Percentiles rank a stretch among this genome's conserved stretches.
Evolutionary conservation across 2,888 invertebrate genomes (phyloP).

Genomic region (Lasius fuliginosus): DNA sequence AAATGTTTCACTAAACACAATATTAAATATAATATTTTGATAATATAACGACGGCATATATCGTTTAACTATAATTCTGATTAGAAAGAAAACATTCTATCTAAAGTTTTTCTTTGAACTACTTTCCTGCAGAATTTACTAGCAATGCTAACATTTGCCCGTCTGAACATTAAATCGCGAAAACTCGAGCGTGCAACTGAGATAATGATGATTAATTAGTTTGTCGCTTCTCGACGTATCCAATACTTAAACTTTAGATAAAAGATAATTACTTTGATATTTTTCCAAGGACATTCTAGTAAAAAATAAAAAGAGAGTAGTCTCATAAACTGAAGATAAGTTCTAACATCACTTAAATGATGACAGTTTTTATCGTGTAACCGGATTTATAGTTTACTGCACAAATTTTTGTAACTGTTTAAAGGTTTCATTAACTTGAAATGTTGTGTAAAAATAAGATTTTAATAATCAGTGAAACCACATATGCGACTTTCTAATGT

Average conservation of each 20-base stretch:
- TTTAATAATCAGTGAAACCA: neutral
- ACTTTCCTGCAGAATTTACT: neutral
- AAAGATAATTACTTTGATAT: slow-evolving; percentile 40
- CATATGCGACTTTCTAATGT: neutral
- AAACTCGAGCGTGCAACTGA: slow-evolving; percentile 14
- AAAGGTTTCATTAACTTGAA: neutral
- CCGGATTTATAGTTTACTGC: neutral
- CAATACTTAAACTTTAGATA: slow-evolving; percentile 41
- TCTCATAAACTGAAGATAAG: slow-evolving; percentile 20
- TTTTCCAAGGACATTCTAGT: neutral
- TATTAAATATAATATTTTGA: slow-evolving; percentile 27
- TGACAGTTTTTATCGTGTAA: neutral
- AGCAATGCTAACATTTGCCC: neutral
- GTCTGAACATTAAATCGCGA: slow-evolving; percentile 39
- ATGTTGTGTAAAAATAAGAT: neutral
- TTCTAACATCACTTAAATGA: neutral
- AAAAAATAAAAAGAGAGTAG: neutral
- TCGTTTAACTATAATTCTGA: slow-evolving; percentile 10
- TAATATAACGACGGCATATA: neutral
- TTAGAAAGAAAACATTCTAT: neutral
- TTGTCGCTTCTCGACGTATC: slow-evolving; percentile 7
- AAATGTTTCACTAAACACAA: slow-evolving; percentile 15
- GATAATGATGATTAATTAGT: slow-evolving; percentile 52
- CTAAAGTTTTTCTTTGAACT: neutral
- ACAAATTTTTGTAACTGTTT: slow-evolving; percentile 7